Conservation (phyloP, 2,797 vertebrate genomes). For the Macropodus opercularis region DNA sequence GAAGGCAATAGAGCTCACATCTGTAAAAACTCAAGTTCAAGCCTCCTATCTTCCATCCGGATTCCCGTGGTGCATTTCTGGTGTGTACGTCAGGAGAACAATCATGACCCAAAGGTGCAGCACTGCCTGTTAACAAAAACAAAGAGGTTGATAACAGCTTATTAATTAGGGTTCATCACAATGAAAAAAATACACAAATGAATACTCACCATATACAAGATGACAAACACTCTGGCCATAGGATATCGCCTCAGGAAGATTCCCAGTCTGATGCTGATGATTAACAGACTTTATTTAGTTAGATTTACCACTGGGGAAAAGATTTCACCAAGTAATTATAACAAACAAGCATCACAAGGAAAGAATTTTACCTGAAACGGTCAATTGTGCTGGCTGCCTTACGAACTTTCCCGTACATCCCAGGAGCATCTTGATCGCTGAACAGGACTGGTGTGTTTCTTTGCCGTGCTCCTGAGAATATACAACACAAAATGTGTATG, state of each 20-base stretch:
- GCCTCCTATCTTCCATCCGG: constrained; percentile 85
- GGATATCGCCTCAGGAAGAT: constrained; percentile 97
- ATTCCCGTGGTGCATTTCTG: constrained; percentile 90
- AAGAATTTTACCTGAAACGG: constrained; percentile 88
- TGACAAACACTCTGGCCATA: constrained; percentile 93
- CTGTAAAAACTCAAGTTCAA: constrained; percentile 11
- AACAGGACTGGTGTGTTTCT: constrained; percentile 93
- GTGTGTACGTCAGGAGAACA: constrained; percentile 95
- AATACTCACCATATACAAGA: constrained; percentile 95
- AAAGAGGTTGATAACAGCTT: neutral
- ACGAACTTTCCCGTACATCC: constrained; percentile 93
- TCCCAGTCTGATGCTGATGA: constrained; percentile 92
- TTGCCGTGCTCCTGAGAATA: constrained; percentile 84
- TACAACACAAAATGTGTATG: neutral
- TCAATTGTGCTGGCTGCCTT: constrained; percentile 96
- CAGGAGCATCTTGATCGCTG: constrained; percentile 82
- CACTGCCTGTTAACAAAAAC: constrained; percentile 82
- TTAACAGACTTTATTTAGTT: constrained; percentile 17
- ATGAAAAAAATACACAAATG: neutral
- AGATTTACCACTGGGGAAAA: neutral
- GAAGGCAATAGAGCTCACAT: constrained; percentile 33
- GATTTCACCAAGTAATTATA: neutral
- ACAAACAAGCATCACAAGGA: neutral
- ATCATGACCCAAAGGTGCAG: constrained; percentile 99
- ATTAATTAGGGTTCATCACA: neutral